A percentile compares a stretch with the other conserved stretches of the same genome.
Conservation (phyloP, 2,797 vertebrate genomes). For the Threskiornis aethiopicus region DNA sequence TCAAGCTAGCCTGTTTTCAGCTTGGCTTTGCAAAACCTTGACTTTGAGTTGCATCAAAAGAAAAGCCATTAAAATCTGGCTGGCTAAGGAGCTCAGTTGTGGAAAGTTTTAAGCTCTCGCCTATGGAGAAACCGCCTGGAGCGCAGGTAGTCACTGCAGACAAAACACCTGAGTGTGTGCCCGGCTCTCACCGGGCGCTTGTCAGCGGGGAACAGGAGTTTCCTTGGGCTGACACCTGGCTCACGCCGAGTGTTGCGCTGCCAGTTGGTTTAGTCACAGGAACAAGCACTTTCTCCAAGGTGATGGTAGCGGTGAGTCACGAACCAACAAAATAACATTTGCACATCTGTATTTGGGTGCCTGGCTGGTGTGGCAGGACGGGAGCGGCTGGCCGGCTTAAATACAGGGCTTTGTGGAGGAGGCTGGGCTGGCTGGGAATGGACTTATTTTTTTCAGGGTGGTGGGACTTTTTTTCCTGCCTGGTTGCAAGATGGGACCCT, state of each 20-base stretch:
- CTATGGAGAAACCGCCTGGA: neutral
- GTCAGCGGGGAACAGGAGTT: neutral
- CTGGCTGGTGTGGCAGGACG: neutral
- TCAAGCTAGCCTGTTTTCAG: neutral
- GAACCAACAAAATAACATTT: neutral
- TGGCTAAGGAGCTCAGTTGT: neutral
- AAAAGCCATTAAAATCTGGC: neutral
- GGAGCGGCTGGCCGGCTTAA: neutral
- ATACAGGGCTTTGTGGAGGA: neutral
- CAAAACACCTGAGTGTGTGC: neutral
- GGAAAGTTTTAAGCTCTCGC: neutral
- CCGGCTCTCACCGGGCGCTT: neutral
- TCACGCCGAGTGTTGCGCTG: neutral
- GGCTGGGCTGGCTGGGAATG: neutral
- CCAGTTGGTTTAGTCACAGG: slow-evolving; percentile 20
- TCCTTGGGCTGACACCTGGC: neutral
- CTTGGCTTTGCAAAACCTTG: neutral
- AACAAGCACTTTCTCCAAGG: slow-evolving; percentile 47
- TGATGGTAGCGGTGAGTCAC: neutral
- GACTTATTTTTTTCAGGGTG: neutral
- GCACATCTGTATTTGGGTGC: neutral
- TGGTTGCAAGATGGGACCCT: neutral
- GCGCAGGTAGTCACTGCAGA: neutral
- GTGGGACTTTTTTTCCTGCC: neutral
- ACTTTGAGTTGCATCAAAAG: neutral